Base-by-base conservation (phyloP, 1,140 invertebrate species). In the Heliothis subflexa region DNA sequence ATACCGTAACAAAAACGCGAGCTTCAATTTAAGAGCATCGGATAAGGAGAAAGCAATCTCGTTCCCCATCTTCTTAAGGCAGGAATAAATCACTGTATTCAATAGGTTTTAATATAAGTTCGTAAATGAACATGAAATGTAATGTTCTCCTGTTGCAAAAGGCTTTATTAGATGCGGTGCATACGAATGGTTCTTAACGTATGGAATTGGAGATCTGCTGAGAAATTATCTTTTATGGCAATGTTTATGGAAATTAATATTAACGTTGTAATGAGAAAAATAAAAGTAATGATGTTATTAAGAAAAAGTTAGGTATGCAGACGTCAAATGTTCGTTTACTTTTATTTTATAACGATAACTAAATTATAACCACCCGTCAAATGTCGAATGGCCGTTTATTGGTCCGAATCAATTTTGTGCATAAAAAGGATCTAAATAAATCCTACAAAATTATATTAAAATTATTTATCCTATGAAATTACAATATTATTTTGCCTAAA, bases 61-160 rank as follows among this genome's bases (percentile, higher is more conserved):
- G 25, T 64, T 59, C 50, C 54, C 59, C 61, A 62, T 49, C 49
- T 18, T 73, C 66, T 12, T 59, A 78, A 73, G 57, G 40, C 74
- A 28, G 54, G 16, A 45, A 80, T 71, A 80, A 77, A 77, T 81
- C 76, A 81, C 74, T 62, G 16, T 52, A 75, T 78, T 81, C 70
- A 75, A 78, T 81, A 78, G 66, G 45, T 68, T 47, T 61, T 73
- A 72, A 57, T 72, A 72, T 57, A 49, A 45, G 54, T 57, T 59
- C 33, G 71, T 13, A 73, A 73, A 59, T 59, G 54, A 73, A 61
- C 71, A 52, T 73, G 55, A 49, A 73, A 49, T 25, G 71, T 45
- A 47, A 73, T 21, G 71, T 28, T 52, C 52, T 50, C 40, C n/a
- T 59, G 25, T 12, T 40, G n/a, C 13, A 16, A 11, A n/a, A 55